Base-by-base conservation (phyloP, 2,888 invertebrate genomes). In the Pammene aurita region DNA sequence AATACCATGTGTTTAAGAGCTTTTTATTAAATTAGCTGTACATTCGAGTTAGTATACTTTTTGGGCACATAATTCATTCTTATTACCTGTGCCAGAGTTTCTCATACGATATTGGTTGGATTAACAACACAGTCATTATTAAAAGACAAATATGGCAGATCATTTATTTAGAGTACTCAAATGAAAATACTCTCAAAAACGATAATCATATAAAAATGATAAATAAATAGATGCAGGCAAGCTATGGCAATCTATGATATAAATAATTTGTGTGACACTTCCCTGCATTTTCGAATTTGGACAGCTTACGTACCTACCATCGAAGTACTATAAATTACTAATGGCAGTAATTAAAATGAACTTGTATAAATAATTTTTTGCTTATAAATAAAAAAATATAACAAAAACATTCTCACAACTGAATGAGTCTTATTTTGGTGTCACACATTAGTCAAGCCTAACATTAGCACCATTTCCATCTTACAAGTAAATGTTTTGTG, bases 11-110 rank as follows among this genome's bases (percentile, higher is more conserved):
- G 81, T 89, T 90, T 89, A 88, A 88, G 88, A 90, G 88, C 87
- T 90, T 85, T 93, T 93, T 92, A 92, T 92, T 93, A 88, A 91
- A 89, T 91, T 92, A 92, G 92, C 93, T 93, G 93, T 93, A 93
- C 93, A 93, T 92, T 92, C 89, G 90, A 92, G 93, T 93, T 93
- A 93, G 93, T 93, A 92, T 92, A 91, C 85, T 89, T 90, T 84
- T 91, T 91, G 91, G 92, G 92, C 91, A 92, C 89, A 92, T 92
- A 88, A 86, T 87, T 86, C 84, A 87, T 89, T 85, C 91, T 92
- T 91, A 92, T 79, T 84, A 89, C 90, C 92, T 82, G 82, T 88
- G 86, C 87, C 87, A 83, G 84, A 87, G 83, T 77, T 82, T 85
- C 81, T 85, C 83, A 78, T 83, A 82, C 84, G 80, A 82, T 80